Evolutionary conservation across 2,888 invertebrate genomes (phyloP), one percentile per base, ranked within the genome.

Genomic region (Scaptomyza polygonia): DNA sequence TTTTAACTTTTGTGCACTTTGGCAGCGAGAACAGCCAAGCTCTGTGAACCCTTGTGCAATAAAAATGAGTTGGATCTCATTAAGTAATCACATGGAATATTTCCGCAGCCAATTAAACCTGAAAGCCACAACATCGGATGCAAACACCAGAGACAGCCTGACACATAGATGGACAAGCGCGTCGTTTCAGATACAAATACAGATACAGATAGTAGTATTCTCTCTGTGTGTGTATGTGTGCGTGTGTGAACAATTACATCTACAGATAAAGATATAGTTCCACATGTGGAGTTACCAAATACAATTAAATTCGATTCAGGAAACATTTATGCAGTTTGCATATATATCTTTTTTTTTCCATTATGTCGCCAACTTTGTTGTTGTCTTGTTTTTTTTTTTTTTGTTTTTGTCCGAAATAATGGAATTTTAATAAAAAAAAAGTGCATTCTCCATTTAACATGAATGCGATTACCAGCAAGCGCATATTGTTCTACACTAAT

Each of bases 81-180:
- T 88, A 86, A 88, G 86, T 88, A 84, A 88, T 88, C 83, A 79
- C 83, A 86, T 66, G 84, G 86, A 86, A 84, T 84, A 84, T 88
- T 88, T 86, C 86, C 84, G 83, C 84, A 83, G 84, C 88, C 88
- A 88, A 84, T 84, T 84, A 84, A 84, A 83, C 75, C 78, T 70
- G 80, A 79, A 84, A 86, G 69, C 86, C 88, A 64, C 84, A 84
- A 54, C 62, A 43, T 61, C 64, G 66, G 72, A 69, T 79, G 74
- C 59, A 72, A 64, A 63, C 55, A 61, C 12, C 51, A 59, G 75
- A 53, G 79, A 53, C 61, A 64, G 49, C 25, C 66, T 66, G 66
- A 48, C 75, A 84, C 78, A 69, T 75, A 70, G 85, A 72, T 76
- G 69, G 85, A 61, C 86, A 77, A 65, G 64, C 48, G 53, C 42